Conservation (phyloP, 35 echinoderm and acorn worm species). For the Amphiura filiformis region DNA sequence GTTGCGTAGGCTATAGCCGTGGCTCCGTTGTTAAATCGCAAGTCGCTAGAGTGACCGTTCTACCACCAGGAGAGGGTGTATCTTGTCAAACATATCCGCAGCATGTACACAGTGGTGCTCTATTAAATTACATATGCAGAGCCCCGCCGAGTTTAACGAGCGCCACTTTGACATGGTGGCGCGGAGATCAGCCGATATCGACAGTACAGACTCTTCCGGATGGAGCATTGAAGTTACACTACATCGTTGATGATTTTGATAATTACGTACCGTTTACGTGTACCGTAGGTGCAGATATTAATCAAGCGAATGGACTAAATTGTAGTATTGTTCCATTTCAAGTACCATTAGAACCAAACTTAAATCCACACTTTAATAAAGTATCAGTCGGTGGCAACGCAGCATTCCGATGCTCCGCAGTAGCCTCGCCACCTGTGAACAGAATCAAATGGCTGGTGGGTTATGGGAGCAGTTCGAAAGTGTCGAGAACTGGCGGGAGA, state of each 20-base stretch:
- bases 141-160: neutral
- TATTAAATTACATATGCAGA: neutral
- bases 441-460: conserved; percentile 12
- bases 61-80: neutral
- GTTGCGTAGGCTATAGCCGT: neutral
- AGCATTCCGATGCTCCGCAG: conserved; percentile 11
- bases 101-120: neutral
- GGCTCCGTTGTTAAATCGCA: neutral
- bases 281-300: neutral
- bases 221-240: neutral
- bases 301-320: conserved; percentile 1
- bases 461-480: neutral
- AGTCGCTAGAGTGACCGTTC: neutral
- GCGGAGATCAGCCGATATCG: neutral
- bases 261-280: conserved; percentile 30
- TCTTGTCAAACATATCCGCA: neutral
- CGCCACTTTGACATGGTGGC: conserved; percentile 19
- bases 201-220: neutral
- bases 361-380: neutral
- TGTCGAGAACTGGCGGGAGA: neutral
- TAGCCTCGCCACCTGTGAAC: conserved; percentile 3
- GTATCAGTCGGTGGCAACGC: neutral
- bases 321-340: conserved; percentile 5
- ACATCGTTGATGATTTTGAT: neutral
- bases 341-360: neutral